phyloP scores from a whole-genome alignment of 2,888 invertebrate genomes.

The Eupithecia inturbata region DNA sequence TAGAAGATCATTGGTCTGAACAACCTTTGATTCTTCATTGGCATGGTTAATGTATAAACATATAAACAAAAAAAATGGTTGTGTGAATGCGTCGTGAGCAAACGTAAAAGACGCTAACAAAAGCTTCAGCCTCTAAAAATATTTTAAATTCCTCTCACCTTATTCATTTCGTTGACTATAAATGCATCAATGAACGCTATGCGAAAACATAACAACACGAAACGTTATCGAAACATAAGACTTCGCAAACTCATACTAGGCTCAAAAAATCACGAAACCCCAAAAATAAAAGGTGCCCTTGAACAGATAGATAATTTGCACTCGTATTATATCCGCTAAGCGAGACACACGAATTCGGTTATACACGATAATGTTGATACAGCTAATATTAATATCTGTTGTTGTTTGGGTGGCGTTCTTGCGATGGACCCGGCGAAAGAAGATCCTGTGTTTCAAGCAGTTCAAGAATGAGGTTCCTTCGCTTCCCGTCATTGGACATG shows the following conservation, averaged over 20 bases:
- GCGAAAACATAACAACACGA: neutral
- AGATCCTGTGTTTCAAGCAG: slow-evolving; percentile 42
- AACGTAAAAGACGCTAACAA: neutral
- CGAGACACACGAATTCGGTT: slow-evolving; percentile 3
- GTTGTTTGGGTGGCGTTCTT: slow-evolving; percentile 27
- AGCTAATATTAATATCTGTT: slow-evolving; percentile 23
- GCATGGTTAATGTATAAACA: too few species aligned
- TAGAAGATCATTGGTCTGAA: neutral
- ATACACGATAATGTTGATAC: slow-evolving; percentile 33
- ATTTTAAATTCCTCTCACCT: neutral
- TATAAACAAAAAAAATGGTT: neutral
- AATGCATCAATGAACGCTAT: neutral
- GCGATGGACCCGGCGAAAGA: slow-evolving; percentile 42
- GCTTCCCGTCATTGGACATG: slow-evolving; percentile 52
- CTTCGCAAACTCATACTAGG: neutral
- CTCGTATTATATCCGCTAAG: slow-evolving; percentile 6
- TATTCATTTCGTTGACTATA: neutral
- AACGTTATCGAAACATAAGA: neutral
- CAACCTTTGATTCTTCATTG: neutral
- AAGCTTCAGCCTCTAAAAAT: neutral
- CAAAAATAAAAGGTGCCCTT: slow-evolving; percentile 13
- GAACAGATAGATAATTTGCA: slow-evolving; percentile 2
- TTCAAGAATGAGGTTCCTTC: slow-evolving; percentile 45
- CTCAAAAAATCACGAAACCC: neutral
- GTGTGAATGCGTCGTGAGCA: neutral